A percentile compares a stretch with the other conserved stretches of the same genome.
Evolutionary conservation across 2,113 vertebrate species (phyloP).

Genomic region (Cygnus atratus): DNA sequence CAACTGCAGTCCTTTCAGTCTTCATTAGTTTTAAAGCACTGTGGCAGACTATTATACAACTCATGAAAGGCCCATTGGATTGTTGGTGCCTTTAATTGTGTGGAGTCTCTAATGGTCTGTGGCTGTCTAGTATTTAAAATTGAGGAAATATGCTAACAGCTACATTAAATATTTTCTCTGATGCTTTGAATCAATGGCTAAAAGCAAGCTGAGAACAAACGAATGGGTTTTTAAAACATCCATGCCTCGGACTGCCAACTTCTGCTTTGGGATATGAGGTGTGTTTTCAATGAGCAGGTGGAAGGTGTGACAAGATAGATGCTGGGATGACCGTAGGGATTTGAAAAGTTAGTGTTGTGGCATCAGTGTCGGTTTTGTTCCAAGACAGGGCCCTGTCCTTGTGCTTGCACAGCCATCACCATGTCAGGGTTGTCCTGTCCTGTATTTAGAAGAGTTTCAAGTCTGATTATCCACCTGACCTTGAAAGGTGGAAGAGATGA

Average conservation of each 20-base stretch:
- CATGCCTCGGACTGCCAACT: background rate
- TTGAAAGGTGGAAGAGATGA: background rate
- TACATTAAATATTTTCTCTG: background rate
- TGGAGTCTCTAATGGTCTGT: background rate
- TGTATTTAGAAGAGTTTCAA: background rate
- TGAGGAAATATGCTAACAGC: background rate
- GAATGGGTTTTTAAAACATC: background rate
- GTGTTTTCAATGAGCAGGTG: background rate
- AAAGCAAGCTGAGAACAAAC: background rate
- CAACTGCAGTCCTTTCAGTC: background rate
- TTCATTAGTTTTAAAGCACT: background rate
- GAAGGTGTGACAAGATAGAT: background rate
- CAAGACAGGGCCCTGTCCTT: background rate
- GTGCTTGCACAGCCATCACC: background rate
- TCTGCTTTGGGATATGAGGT: background rate
- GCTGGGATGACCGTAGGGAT: background rate
- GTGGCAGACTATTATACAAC: background rate
- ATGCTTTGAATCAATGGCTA: background rate
- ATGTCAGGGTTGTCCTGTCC: background rate
- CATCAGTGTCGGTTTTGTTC: background rate
- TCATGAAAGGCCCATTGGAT: background rate
- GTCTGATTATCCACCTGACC: background rate
- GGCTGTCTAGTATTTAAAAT: background rate
- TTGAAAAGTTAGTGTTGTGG: background rate
- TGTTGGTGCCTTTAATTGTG: background rate